phyloP scores from a whole-genome alignment of 2,888 invertebrate genomes.

The Tachina grossa region DNA sequence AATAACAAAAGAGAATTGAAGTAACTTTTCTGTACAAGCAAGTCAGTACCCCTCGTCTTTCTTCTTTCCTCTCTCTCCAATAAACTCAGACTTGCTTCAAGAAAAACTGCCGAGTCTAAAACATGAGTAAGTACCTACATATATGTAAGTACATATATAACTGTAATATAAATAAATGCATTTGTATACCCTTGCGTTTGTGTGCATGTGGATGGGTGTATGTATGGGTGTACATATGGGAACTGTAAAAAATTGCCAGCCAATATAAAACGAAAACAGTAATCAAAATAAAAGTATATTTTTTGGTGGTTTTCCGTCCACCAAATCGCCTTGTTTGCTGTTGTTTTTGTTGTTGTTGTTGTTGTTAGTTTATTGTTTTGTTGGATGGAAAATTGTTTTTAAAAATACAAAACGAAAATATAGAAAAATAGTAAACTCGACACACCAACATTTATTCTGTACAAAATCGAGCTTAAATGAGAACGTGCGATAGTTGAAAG shows the following conservation, averaged over 20 bases:
- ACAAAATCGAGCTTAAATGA: constrained; percentile 59
- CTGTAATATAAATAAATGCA: too few relatives aligned
- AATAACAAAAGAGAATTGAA: too few relatives aligned
- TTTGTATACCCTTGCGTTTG: too few relatives aligned
- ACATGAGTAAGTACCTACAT: too few relatives aligned
- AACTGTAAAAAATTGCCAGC: background rate
- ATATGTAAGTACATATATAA: too few relatives aligned
- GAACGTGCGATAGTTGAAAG: constrained; percentile 49
- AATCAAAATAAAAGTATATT: background rate
- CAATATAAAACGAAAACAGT: constrained; percentile 5
- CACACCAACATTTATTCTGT: constrained; percentile 48
- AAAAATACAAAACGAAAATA: constrained; percentile 13
- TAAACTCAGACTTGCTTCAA: too few relatives aligned
- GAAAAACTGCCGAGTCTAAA: too few relatives aligned
- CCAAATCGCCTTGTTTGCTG: background rate
- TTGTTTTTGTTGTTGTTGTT: background rate
- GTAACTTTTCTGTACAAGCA: too few relatives aligned
- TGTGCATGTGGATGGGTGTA: background rate
- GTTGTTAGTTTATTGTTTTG: background rate
- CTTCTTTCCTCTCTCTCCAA: too few relatives aligned
- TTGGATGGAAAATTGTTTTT: constrained; percentile 18
- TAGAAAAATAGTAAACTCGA: constrained; percentile 14
- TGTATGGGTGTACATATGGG: background rate
- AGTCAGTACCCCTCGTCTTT: too few relatives aligned
- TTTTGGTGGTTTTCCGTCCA: constrained; percentile 42